These are phyloP conservation scores for Ischnura elegans DNA, from an alignment of 2,888 invertebrate genomes.

Conservation along the genomic window DNA sequence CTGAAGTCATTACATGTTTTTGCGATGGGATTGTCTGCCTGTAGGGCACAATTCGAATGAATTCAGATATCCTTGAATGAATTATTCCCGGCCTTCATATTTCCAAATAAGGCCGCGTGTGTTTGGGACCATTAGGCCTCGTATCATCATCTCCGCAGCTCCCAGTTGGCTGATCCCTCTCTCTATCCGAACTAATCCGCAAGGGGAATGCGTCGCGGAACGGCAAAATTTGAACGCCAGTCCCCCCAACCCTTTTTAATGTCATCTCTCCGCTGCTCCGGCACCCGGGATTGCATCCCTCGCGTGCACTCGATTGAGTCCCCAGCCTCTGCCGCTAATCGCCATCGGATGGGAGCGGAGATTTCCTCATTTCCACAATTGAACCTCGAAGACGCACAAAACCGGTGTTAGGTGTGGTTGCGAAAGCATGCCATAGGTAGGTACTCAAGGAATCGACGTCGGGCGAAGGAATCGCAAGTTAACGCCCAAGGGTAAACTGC, in stretches of 20 bases:
- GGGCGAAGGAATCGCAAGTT: too few relatives aligned
- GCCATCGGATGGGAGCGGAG: neutral
- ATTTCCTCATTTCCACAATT: neutral
- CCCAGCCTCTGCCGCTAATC: neutral
- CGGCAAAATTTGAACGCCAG: neutral
- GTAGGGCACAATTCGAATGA: neutral
- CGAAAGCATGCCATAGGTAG: too few relatives aligned
- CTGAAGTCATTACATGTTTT: neutral
- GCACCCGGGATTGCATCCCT: neutral
- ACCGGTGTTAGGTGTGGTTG: neutral
- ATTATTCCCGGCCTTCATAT: neutral
- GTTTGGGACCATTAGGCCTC: neutral
- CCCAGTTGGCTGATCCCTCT: neutral
- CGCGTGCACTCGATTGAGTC: neutral
- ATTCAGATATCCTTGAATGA: neutral
- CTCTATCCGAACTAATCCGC: constrained; percentile 17
- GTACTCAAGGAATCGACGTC: neutral
- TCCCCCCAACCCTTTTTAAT: neutral
- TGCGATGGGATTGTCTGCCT: neutral
- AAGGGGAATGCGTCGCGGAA: neutral
- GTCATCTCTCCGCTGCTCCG: neutral
- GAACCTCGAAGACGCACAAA: too few relatives aligned
- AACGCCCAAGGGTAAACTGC: too few relatives aligned
- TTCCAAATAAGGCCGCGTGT: neutral
- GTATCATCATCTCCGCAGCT: constrained; percentile 33